Evolutionary conservation across 2,113 vertebrate species (phyloP).

Genomic region (Mandrillus leucophaeus): DNA sequence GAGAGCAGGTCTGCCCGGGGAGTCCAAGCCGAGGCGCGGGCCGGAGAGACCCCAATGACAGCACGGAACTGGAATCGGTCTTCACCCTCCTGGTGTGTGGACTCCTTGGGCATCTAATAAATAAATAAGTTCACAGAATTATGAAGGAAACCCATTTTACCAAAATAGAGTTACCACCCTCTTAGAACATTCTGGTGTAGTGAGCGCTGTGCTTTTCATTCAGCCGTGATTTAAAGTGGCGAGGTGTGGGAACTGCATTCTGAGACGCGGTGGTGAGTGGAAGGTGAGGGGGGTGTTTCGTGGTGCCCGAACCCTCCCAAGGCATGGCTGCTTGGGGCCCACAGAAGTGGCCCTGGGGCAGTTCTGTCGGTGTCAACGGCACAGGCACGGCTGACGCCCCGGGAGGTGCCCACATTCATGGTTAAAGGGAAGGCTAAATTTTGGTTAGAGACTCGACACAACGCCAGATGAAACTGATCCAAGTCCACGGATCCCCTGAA

Average conservation of each 20-base stretch:
- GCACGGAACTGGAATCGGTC: neutral
- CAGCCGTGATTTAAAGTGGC: fast-evolving
- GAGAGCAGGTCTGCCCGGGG: no score
- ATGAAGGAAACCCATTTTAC: neutral
- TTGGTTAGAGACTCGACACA: no score
- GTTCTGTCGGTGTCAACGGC: neutral
- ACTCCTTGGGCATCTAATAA: neutral
- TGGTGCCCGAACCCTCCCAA: neutral
- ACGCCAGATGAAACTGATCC: no score
- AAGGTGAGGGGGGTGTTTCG: no score
- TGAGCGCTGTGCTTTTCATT: fast-evolving
- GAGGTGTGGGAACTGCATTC: fast-evolving
- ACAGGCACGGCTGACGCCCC: fast-evolving
- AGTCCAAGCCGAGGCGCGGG: no score
- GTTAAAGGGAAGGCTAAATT: neutral
- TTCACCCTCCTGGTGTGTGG: fast-evolving
- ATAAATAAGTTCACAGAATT: neutral
- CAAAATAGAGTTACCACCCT: neutral
- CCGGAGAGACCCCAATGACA: no score
- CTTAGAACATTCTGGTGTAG: neutral
- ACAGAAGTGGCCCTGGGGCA: no score
- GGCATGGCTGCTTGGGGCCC: no score
- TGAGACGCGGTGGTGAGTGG: fast-evolving
- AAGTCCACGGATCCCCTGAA: neutral
- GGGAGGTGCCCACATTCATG: neutral